These are phyloP conservation scores for Brachycybe producta DNA, from an alignment of 2,888 invertebrate genomes.

Conservation along the genomic window DNA sequence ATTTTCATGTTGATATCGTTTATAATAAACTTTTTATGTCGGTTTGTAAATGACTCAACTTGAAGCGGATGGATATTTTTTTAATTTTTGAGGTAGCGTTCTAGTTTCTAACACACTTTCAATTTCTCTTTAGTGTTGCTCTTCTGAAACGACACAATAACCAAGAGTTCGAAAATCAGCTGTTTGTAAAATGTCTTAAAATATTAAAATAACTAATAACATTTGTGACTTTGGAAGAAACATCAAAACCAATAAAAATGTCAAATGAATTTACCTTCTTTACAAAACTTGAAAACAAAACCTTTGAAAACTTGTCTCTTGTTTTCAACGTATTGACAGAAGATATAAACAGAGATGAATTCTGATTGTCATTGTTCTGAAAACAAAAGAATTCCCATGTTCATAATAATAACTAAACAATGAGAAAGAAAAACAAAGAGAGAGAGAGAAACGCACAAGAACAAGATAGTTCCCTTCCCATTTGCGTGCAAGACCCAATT, in stretches of 20 bases:
- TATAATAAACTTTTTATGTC: no score
- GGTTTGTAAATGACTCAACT: neutral
- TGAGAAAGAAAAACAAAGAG: conserved; percentile 5
- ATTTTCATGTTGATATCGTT: no score
- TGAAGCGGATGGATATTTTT: no score
- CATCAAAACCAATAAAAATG: neutral
- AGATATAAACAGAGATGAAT: conserved; percentile 48
- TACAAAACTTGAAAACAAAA: conserved; percentile 51
- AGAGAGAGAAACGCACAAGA: conserved; percentile 31
- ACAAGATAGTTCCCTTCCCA: conserved; percentile 78
- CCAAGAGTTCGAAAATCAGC: neutral
- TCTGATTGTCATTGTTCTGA: conserved; percentile 51
- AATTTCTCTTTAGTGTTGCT: neutral
- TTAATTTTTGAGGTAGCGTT: no score
- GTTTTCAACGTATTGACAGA: conserved; percentile 54
- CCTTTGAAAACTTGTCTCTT: conserved; percentile 47
- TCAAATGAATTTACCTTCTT: conserved; percentile 42
- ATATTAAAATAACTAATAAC: no score
- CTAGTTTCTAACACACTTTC: no score
- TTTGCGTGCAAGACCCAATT: conserved; percentile 62
- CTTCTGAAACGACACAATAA: neutral
- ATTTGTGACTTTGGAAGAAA: neutral
- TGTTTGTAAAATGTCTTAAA: no score
- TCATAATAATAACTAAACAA: neutral
- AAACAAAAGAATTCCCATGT: conserved; percentile 17